A percentile compares a stretch with the other conserved stretches of the same genome.
Conservation (phyloP, 2,797 vertebrate genomes). For the Acrossocheilus wenchowensis region DNA sequence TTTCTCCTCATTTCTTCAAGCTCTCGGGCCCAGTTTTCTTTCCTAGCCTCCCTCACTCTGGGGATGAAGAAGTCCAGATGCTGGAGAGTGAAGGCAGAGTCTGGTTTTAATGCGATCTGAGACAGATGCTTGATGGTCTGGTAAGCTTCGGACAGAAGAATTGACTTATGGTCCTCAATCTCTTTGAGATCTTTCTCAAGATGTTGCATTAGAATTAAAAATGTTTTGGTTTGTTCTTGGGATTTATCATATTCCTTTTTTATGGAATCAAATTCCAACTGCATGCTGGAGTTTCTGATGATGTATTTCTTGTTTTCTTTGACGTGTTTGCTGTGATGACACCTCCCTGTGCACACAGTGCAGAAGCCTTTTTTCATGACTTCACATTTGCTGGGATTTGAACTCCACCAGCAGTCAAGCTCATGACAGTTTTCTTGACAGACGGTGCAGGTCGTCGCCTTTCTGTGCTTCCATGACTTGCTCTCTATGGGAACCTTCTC, state of each 20-base stretch:
- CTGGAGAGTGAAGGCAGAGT: constrained; percentile 17
- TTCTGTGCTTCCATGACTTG: background rate
- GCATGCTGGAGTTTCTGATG: background rate
- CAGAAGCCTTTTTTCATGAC: background rate
- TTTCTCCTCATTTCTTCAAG: background rate
- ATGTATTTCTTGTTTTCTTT: background rate
- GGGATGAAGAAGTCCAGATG: constrained; percentile 12
- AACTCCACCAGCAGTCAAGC: constrained; percentile 13
- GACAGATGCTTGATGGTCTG: background rate
- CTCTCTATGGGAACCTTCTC: background rate
- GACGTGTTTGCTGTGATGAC: background rate
- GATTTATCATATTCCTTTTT: background rate
- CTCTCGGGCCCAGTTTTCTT: background rate
- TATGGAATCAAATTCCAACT: background rate
- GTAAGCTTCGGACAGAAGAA: background rate
- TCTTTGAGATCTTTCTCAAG: background rate
- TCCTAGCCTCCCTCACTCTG: background rate
- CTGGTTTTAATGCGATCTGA: constrained; percentile 3
- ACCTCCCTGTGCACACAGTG: background rate
- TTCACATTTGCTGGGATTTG: background rate
- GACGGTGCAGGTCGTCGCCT: background rate
- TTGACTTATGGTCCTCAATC: background rate
- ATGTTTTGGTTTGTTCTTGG: background rate
- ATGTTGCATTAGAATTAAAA: background rate
- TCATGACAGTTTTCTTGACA: constrained; percentile 13